A percentile compares a stretch with the other conserved stretches of the same genome.
These are phyloP conservation scores for Oscheius sp. DNA, from an alignment of 2,888 invertebrate species.

Conservation along the genomic window DNA sequence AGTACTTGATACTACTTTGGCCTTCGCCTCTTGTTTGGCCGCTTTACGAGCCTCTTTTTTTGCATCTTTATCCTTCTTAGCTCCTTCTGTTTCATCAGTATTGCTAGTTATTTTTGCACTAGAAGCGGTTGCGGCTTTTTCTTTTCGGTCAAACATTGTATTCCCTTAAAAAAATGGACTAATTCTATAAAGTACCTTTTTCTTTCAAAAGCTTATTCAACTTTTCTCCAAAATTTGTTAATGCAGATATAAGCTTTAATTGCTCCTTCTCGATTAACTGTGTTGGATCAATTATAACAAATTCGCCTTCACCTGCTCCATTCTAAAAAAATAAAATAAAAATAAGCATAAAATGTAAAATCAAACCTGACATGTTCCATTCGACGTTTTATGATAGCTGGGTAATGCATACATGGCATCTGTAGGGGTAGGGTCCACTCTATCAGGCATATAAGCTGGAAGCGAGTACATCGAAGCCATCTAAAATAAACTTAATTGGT, in stretches of 20 bases:
- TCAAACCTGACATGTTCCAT: neutral
- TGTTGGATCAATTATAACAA: conserved; percentile 7
- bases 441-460: conserved; percentile 14
- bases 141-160: neutral
- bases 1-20: conserved; percentile 31
- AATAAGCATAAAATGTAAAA: neutral
- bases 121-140: neutral
- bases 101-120: neutral
- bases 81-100: neutral
- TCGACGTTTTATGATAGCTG: conserved; percentile 12
- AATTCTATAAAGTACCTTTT: conserved; percentile 8
- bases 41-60: conserved; percentile 38
- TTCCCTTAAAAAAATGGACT: neutral
- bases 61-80: conserved; percentile 30
- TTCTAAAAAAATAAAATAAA: conserved; percentile 4
- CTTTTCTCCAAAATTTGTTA: conserved; percentile 6
- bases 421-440: neutral
- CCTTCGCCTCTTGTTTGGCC: conserved; percentile 48
- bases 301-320: neutral
- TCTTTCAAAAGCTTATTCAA: conserved; percentile 7
- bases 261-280: conserved; percentile 20
- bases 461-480: conserved; percentile 29
- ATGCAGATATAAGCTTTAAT: conserved; percentile 1
- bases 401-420: conserved; percentile 23
- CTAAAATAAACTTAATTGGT: neutral